These are phyloP conservation scores for Alexandromys fortis DNA, from an alignment of 2,113 vertebrate genomes.

Conservation along the genomic window DNA sequence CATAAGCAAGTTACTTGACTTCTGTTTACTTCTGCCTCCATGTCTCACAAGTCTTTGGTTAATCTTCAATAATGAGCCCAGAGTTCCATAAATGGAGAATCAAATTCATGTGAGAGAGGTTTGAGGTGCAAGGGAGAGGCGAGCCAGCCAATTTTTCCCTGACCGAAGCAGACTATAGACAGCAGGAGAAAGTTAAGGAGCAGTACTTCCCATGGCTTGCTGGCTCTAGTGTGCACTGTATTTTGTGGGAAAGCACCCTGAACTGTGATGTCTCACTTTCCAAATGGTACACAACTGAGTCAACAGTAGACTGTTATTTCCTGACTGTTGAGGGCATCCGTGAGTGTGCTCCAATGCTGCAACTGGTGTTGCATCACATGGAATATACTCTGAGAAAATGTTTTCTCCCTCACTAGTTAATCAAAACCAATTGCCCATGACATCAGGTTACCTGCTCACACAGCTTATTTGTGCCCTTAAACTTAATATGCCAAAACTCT, in stretches of 20 bases:
- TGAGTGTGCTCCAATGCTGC: neutral
- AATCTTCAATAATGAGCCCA: neutral
- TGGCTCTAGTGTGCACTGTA: neutral
- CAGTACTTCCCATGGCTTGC: neutral
- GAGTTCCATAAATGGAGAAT: constrained; percentile 9
- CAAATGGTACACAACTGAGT: neutral
- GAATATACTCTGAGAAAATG: neutral
- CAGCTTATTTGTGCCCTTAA: neutral
- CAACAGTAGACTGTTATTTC: neutral
- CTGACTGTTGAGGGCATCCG: neutral
- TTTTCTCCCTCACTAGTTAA: neutral
- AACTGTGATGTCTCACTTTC: neutral
- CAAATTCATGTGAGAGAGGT: neutral
- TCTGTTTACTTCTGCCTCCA: constrained; percentile 2
- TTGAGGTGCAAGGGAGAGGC: neutral
- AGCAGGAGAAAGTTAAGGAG: neutral
- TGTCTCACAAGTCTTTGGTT: neutral
- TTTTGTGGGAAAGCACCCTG: neutral
- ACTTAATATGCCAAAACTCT: neutral
- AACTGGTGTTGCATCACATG: neutral
- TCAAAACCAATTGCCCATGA: neutral
- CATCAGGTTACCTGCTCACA: neutral
- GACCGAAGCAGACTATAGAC: neutral
- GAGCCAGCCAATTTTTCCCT: neutral
- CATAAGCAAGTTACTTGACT: neutral